phyloP scores from a whole-genome alignment of 2,113 vertebrate species.

The Dicrurus megarhynchus region DNA sequence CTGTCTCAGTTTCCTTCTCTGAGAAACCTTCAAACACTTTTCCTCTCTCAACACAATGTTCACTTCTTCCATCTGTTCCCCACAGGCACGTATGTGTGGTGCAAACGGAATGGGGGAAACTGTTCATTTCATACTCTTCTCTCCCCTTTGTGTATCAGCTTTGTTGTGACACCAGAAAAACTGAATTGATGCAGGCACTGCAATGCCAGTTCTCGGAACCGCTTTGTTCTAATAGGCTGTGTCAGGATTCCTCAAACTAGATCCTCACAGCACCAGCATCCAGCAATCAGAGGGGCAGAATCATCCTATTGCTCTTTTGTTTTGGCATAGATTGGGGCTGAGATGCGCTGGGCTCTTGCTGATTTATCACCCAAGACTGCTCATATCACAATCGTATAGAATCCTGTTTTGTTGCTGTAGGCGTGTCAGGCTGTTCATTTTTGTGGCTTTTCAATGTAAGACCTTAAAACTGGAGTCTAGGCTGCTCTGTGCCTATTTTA shows the following conservation, averaged over 20 bases:
- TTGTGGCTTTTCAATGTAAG: background rate
- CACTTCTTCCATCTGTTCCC: slow-evolving; percentile 65
- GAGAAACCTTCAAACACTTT: slow-evolving; percentile 48
- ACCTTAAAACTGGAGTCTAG: slow-evolving; percentile 28
- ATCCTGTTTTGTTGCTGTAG: slow-evolving; percentile 18
- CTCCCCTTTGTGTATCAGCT: slow-evolving; percentile 40
- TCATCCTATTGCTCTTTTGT: background rate
- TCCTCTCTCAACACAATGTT: slow-evolving; percentile 23
- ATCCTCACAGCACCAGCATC: background rate
- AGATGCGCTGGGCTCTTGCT: background rate
- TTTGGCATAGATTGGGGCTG: background rate
- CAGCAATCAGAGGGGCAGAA: background rate
- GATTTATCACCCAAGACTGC: background rate
- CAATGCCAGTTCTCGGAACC: background rate
- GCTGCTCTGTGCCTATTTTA: slow-evolving; percentile 24
- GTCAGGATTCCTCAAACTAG: background rate
- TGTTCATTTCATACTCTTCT: slow-evolving; percentile 45
- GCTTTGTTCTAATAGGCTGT: background rate
- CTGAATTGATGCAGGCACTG: background rate
- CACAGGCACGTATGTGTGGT: background rate
- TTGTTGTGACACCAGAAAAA: slow-evolving; percentile 45
- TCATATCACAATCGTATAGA: background rate
- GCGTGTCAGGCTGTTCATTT: slow-evolving; percentile 52
- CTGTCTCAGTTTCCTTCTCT: slow-evolving; percentile 51
- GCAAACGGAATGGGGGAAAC: background rate